These are phyloP conservation scores for Hofmannophila pseudospretella DNA, from an alignment of 2,888 invertebrate species.

Conservation along the genomic window DNA sequence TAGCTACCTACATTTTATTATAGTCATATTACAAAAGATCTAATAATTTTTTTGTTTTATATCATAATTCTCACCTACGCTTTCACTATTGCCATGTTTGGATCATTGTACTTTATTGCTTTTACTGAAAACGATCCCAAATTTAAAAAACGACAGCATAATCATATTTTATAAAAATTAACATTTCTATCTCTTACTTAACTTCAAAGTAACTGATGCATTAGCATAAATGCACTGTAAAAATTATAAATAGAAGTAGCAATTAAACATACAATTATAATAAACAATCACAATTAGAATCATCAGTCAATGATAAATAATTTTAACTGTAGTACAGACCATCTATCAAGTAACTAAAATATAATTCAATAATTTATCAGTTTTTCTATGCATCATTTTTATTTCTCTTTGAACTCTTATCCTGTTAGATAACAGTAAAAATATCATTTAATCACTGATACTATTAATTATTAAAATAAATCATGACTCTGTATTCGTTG, in stretches of 20 bases:
- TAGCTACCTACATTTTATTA: slow-evolving; percentile 63
- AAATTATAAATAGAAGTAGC: slow-evolving; percentile 3
- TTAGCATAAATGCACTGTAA: slow-evolving; percentile 1
- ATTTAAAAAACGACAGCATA: too few relatives aligned
- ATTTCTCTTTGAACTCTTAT: slow-evolving; percentile 17
- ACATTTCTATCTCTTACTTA: too few relatives aligned
- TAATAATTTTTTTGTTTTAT: slow-evolving; percentile 13
- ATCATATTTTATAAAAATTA: too few relatives aligned
- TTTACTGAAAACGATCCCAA: neutral
- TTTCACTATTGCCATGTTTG: neutral
- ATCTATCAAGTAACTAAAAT: slow-evolving; percentile 27
- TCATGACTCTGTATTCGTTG: slow-evolving; percentile 47
- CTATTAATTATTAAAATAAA: slow-evolving; percentile 35
- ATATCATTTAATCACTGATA: slow-evolving; percentile 17
- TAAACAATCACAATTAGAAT: slow-evolving; percentile 5
- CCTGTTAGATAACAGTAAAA: slow-evolving; percentile 9
- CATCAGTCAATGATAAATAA: slow-evolving; percentile 7
- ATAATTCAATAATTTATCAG: slow-evolving; percentile 19
- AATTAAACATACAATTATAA: slow-evolving; percentile 1
- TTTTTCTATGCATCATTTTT: too few relatives aligned
- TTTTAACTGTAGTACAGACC: slow-evolving; percentile 6
- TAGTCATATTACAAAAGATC: slow-evolving; percentile 20
- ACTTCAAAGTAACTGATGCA: slow-evolving; percentile 1
- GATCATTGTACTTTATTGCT: neutral
- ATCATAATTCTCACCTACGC: neutral